Base-by-base conservation (phyloP, 2,797 vertebrate species). In the Gymnothorax javanicus region DNA sequence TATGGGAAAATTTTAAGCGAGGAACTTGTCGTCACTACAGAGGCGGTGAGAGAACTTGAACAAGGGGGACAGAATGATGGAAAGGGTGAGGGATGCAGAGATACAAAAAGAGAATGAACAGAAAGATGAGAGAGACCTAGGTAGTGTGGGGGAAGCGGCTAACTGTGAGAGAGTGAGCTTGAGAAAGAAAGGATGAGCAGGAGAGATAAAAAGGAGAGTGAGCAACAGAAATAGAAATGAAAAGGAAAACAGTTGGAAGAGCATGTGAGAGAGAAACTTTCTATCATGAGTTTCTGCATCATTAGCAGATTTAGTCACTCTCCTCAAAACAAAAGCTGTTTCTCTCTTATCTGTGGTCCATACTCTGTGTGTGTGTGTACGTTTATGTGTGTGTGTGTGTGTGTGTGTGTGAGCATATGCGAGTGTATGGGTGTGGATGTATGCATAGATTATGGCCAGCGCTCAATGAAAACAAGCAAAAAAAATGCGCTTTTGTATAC, bases 121-220 rank as follows among this genome's bases (percentile, higher is more conserved):
- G 8, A 6, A 5, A 59, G 58, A 59, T 11, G 58, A n/a, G 62
- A 6, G 62, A 67, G 62, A n/a, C 5, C 62, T 7, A 23, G 62
- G 62, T 0, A n/a, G 20, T 67, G 62, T 43, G 4, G 62, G 62
- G 23, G 20, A 6, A n/a, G n/a, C 4, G 62, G 62, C 7, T 15
- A 67, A 67, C 20, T 67, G 62, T 23, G 20, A 23, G 57, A 58
- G 13, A 59, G 62, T 67, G 20, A 23, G 62, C n/a, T 86, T 15
- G 77, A 82, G 83, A 85, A 91, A 88, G 90, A 89, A 88, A 84
- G 87, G 82, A 84, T 88, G 88, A 90, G 86, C 90, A 77, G 87
- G 86, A 81, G 87, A 91, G 82, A 87, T 86, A 11, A 73, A 33
- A n/a, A 27, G 11, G 62, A 67, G 62, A 4, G 62, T 20, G 62